Evolutionary conservation across 2,888 invertebrate genomes (phyloP), one percentile per base, ranked within the genome.

Genomic region (Drosophila paracracens): DNA sequence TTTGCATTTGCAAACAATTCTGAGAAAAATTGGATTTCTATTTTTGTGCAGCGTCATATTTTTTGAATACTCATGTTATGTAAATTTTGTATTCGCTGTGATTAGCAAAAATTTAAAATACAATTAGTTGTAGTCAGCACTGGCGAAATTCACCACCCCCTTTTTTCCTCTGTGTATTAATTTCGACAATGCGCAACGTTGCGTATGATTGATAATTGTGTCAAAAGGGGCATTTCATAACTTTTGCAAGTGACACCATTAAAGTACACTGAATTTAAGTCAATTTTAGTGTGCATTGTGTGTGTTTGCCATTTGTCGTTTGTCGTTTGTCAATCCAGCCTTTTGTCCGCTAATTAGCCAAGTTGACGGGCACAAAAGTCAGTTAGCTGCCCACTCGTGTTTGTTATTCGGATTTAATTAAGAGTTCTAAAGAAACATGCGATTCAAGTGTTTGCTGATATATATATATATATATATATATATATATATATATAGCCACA

Each of bases 381-480:
- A 83, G 83, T 83, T 78, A 83, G 88, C 69, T 66, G 70, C 76
- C 80, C 76, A 81, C 82, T 74, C 85, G 77, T 74, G 74, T 77
- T 58, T 31, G 74, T 73, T 82, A 85, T 89, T 82, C 81, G 82
- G 70, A 75, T 89, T 78, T 85, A 91, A 90, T 90, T 85, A 87
- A 91, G 78, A 78, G 91, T 90, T 87, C 91, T 87, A 77, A 85
- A 75, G 73, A 76, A 76, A 82, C 88, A 85, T 85, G 90, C 91
- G 89, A 91, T 73, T 90, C 91, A 51, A 58, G 68, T 43, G 33
- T 46, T 43, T 64, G 48, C 18, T 27, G 25, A 16, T 52, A 11
- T 46, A 8, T 43, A 57, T 18, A 54, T 53, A 46, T 43, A 36
- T 25, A 51, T n/a, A 38, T 50, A 50, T 50, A 52, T 31, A 21